These are phyloP conservation scores for Heliconius hewitsoni DNA, from an alignment of 1,140 invertebrate genomes.

Conservation along the genomic window DNA sequence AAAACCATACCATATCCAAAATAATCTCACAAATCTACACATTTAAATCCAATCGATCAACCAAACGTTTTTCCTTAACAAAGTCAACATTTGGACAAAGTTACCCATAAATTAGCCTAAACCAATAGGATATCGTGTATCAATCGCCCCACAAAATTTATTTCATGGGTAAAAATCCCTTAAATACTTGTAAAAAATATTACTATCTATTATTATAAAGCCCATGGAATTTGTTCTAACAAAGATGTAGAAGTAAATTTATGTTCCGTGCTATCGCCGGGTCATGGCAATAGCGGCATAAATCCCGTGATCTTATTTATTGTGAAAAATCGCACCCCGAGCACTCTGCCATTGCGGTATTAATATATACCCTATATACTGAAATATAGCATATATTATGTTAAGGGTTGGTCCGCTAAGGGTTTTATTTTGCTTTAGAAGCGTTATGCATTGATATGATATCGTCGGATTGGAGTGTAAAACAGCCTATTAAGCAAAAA, in stretches of 20 bases:
- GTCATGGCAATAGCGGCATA: conserved; percentile 29
- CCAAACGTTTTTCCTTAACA: background rate
- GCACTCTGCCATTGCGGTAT: conserved; percentile 30
- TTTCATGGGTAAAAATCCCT: background rate
- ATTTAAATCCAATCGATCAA: background rate
- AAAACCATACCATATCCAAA: too few relatives aligned
- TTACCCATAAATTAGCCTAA: background rate
- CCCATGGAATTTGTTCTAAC: conserved; percentile 21
- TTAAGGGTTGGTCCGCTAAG: background rate
- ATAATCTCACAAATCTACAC: background rate
- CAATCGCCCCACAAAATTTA: background rate
- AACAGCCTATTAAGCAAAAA: too few relatives aligned
- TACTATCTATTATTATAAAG: conserved; percentile 2
- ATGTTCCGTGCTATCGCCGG: conserved; percentile 23
- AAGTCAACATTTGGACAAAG: background rate
- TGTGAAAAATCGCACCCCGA: conserved; percentile 29
- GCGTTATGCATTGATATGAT: background rate
- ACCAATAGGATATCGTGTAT: background rate
- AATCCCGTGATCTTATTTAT: conserved; percentile 37
- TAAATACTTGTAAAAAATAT: background rate
- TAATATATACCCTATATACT: conserved; percentile 19
- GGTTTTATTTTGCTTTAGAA: background rate
- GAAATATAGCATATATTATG: background rate
- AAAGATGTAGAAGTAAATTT: conserved; percentile 29
- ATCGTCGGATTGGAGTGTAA: too few relatives aligned